Conservation (phyloP, 1,140 invertebrate species). For the Caenorhabditis inopinata region DNA sequence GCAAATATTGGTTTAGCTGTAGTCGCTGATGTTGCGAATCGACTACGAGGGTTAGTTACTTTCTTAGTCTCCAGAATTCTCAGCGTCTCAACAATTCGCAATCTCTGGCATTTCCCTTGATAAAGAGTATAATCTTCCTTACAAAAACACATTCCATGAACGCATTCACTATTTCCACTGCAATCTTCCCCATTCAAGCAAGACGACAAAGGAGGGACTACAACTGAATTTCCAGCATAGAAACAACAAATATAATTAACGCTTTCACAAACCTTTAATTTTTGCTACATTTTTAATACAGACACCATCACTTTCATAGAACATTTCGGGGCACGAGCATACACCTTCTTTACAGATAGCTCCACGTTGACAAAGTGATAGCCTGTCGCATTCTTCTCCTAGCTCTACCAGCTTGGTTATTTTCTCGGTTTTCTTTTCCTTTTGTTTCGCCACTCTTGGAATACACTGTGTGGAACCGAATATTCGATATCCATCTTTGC, state of each 20-base stretch:
- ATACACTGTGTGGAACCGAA: constrained; percentile 44
- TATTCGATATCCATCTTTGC: constrained; percentile 34
- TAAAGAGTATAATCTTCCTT: constrained; percentile 40
- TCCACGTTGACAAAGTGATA: constrained; percentile 18
- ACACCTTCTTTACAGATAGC: constrained; percentile 6
- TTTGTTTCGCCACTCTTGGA: not conserved
- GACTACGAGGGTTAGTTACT: not conserved
- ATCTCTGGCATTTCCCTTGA: constrained; percentile 34
- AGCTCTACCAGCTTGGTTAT: not conserved
- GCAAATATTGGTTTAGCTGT: not conserved
- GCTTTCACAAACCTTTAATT: not conserved
- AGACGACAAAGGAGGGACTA: constrained; percentile 46
- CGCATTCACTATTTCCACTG: constrained; percentile 43
- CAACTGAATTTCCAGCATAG: not conserved
- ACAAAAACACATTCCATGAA: constrained; percentile 49
- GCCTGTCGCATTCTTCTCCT: constrained; percentile 19
- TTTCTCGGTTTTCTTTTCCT: constrained; percentile 2
- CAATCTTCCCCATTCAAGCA: constrained; percentile 49
- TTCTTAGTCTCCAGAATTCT: not conserved
- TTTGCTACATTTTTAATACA: not conserved
- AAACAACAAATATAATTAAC: not conserved
- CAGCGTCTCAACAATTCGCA: constrained; percentile 14
- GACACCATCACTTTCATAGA: not conserved
- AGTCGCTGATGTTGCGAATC: not conserved
- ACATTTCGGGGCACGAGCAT: constrained; percentile 1